A percentile compares a stretch with the other conserved stretches of the same genome.
These are phyloP conservation scores for Ptychoptera albimana DNA, from an alignment of 2,888 invertebrate genomes.

Conservation along the genomic window DNA sequence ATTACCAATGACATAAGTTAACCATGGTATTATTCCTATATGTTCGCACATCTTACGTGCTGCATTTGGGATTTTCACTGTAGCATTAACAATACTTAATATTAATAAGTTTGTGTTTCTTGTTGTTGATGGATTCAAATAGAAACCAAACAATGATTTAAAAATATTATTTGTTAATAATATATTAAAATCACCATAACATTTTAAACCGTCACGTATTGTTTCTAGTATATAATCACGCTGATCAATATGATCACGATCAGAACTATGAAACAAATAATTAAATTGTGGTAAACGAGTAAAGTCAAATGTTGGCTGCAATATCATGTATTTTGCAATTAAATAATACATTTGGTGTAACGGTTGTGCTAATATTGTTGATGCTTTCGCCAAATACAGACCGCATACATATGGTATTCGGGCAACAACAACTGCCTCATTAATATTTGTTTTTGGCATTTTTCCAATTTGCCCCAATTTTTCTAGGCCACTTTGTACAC, in stretches of 20 bases:
- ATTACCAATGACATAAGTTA: conserved; percentile 30
- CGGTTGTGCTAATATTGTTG: conserved; percentile 57
- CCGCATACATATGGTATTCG: conserved; percentile 24
- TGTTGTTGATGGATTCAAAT: conserved; percentile 45
- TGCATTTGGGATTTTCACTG: conserved; percentile 46
- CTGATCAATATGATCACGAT: conserved; percentile 49
- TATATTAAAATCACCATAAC: conserved; percentile 55
- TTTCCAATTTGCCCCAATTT: conserved; percentile 13
- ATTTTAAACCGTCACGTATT: conserved; percentile 58
- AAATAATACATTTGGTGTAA: conserved; percentile 59
- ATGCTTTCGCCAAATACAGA: conserved; percentile 24
- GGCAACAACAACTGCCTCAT: too few species aligned
- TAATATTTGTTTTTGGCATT: conserved; percentile 14
- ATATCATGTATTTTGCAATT: conserved; percentile 60
- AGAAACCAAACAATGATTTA: conserved; percentile 61
- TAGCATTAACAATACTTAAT: conserved; percentile 43
- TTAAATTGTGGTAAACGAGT: conserved; percentile 76
- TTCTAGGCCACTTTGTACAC: conserved; percentile 24
- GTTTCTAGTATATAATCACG: conserved; percentile 64
- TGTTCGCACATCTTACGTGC: conserved; percentile 47
- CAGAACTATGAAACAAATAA: conserved; percentile 65
- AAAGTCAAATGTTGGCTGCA: conserved; percentile 61
- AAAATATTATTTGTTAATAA: conserved; percentile 57
- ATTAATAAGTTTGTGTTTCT: conserved; percentile 45
- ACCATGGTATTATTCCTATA: conserved; percentile 57